Conservation (phyloP, 2,797 vertebrate genomes). For the Chloroceryle amazona region DNA sequence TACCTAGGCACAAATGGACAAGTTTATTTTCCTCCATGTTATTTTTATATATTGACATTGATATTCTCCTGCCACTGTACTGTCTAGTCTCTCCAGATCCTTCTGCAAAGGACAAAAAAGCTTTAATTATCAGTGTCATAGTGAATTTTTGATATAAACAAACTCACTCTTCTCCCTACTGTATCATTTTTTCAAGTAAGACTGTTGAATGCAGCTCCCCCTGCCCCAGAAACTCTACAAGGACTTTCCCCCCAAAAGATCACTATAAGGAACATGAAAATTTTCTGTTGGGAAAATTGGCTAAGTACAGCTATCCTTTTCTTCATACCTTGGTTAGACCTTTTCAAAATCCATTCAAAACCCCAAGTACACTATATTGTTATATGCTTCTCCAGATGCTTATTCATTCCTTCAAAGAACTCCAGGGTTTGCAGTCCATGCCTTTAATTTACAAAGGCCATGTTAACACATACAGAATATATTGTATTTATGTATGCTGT, state of each 20-base stretch:
- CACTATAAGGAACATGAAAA: background rate
- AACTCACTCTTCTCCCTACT: background rate
- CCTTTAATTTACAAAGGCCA: background rate
- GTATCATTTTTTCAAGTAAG: background rate
- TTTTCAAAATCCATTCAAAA: slow-evolving; percentile 15
- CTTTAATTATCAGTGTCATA: background rate
- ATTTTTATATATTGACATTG: background rate
- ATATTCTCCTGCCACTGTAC: background rate
- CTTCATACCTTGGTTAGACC: background rate
- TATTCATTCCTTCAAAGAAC: background rate
- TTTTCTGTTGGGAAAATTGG: background rate
- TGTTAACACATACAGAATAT: background rate
- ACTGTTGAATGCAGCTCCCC: background rate
- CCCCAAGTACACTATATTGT: background rate
- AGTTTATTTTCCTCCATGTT: background rate
- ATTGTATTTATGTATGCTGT: background rate
- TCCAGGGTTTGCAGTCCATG: background rate
- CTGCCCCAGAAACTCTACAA: background rate
- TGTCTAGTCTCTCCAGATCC: background rate
- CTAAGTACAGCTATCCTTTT: background rate
- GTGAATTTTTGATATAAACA: background rate
- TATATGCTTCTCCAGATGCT: background rate
- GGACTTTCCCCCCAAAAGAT: background rate
- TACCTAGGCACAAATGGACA: background rate
- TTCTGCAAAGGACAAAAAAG: background rate